Evolutionary conservation across 2,888 invertebrate genomes (phyloP).

Genomic region (Cheilosia impressa): DNA sequence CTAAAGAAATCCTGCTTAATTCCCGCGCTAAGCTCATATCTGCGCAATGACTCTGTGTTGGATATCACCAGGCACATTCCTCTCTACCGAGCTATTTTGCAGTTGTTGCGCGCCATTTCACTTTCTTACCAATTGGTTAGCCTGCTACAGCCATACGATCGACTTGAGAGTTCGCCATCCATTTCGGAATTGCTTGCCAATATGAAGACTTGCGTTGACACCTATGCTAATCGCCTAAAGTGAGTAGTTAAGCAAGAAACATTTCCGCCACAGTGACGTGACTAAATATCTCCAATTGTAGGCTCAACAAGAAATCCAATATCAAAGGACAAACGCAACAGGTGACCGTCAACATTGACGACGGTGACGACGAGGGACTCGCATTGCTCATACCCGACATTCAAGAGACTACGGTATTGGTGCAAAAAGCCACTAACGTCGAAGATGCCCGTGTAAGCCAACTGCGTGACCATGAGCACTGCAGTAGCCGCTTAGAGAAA

Average conservation of each 20-base stretch:
- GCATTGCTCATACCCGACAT: conserved; percentile 95
- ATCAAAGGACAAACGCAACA: conserved; percentile 83
- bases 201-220: conserved; percentile 96
- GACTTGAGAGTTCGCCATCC: conserved; percentile 85
- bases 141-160: conserved; percentile 86
- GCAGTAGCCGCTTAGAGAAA: conserved; percentile 77
- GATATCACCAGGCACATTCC: conserved; percentile 99
- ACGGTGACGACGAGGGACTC: conserved; percentile 94
- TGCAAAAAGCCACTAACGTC: conserved; percentile 82
- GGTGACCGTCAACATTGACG: conserved; percentile 85
- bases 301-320: conserved; percentile 87
- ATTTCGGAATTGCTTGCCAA: conserved; percentile 91
- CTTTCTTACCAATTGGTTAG: conserved; percentile 86
- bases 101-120: conserved; percentile 91
- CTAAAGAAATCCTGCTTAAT: conserved; percentile 93
- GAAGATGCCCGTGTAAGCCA: conserved; percentile 79
- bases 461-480: conserved; percentile 75
- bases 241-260: conserved; percentile 80
- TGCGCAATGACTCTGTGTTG: conserved; percentile 97
- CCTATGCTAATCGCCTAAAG: conserved; percentile 94
- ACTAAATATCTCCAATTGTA: conserved; percentile 79
- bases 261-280: background rate
- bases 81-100: conserved; percentile 93
- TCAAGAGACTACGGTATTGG: conserved; percentile 85
- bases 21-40: conserved; percentile 94